These are phyloP conservation scores for Drosophila dives DNA, from an alignment of 2,888 invertebrate genomes.

Conservation along the genomic window DNA sequence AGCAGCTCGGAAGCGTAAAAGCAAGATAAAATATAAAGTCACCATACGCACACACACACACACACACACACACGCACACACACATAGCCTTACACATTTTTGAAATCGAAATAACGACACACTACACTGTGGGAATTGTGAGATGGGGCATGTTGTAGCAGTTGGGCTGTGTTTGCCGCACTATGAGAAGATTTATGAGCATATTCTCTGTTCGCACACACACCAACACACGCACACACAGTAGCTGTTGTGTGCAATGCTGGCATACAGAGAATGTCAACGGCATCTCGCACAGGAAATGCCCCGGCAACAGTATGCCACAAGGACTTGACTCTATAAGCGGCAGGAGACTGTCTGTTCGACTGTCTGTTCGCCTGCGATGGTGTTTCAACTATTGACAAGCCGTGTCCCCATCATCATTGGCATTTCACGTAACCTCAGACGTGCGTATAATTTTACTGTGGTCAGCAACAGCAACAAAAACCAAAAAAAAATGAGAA, in stretches of 20 bases:
- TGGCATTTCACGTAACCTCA: constrained; percentile 70
- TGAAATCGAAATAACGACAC: constrained; percentile 59
- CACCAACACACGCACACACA: constrained; percentile 8
- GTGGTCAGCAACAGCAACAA: constrained; percentile 57
- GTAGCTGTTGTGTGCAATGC: constrained; percentile 37
- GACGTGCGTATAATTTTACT: constrained; percentile 80
- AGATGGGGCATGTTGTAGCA: neutral
- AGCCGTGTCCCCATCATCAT: constrained; percentile 64
- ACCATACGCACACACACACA: constrained; percentile 48
- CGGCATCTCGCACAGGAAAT: constrained; percentile 50
- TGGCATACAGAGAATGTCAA: constrained; percentile 58
- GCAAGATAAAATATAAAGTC: constrained; percentile 76
- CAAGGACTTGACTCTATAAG: constrained; percentile 53
- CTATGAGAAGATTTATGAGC: constrained; percentile 71
- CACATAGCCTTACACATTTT: constrained; percentile 26
- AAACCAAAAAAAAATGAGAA: neutral
- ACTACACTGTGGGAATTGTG: constrained; percentile 9
- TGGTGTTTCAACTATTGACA: constrained; percentile 71
- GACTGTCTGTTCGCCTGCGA: neutral
- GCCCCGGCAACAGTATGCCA: constrained; percentile 55
- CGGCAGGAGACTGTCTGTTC: constrained; percentile 8
- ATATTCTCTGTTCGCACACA: constrained; percentile 54
- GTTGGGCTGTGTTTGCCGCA: constrained; percentile 12
- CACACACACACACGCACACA: constrained; percentile 35
- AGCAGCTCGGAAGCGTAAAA: constrained; percentile 74